Percentiles rank a stretch among this genome's conserved stretches.
phyloP scores from a whole-genome alignment of 2,797 vertebrate species.

The Lacerta agilis region DNA sequence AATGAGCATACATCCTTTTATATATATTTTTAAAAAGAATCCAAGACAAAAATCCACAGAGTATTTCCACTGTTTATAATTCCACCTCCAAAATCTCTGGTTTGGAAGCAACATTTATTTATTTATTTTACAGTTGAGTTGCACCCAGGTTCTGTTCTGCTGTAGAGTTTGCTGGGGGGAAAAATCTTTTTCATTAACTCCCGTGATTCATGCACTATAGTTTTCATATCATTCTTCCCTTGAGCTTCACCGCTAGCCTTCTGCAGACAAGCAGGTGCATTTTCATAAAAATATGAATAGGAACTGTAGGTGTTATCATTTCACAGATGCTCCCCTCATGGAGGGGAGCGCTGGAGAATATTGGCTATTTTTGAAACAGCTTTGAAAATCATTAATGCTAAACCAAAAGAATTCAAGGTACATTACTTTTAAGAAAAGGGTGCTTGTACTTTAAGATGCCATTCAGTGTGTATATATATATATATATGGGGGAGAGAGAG shows the following conservation, averaged over 20 bases:
- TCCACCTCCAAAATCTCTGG: background rate
- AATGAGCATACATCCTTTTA: too few relatives aligned
- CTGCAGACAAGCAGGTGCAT: slow-evolving; percentile 56
- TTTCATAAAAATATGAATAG: slow-evolving; percentile 69
- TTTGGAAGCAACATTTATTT: background rate
- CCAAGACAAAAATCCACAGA: background rate
- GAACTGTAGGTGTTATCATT: slow-evolving; percentile 67
- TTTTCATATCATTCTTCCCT: slow-evolving; percentile 48
- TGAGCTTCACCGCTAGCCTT: slow-evolving; percentile 43
- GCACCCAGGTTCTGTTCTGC: background rate
- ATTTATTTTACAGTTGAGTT: background rate
- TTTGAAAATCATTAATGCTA: slow-evolving; percentile 66
- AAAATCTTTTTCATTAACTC: slow-evolving; percentile 40
- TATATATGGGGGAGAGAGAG: too few relatives aligned
- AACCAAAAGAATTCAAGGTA: slow-evolving; percentile 70
- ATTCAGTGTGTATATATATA: slow-evolving; percentile 21
- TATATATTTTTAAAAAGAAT: too few relatives aligned
- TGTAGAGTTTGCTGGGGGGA: background rate
- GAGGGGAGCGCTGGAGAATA: slow-evolving; percentile 65
- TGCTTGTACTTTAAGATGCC: slow-evolving; percentile 54
- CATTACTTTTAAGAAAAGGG: slow-evolving; percentile 73
- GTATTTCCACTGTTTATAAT: background rate
- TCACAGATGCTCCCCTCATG: slow-evolving; percentile 67
- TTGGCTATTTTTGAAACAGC: slow-evolving; percentile 71
- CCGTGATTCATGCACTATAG: slow-evolving; percentile 34